phyloP scores from a whole-genome alignment of 1,140 invertebrate species.

The Lethocerus indicus region DNA sequence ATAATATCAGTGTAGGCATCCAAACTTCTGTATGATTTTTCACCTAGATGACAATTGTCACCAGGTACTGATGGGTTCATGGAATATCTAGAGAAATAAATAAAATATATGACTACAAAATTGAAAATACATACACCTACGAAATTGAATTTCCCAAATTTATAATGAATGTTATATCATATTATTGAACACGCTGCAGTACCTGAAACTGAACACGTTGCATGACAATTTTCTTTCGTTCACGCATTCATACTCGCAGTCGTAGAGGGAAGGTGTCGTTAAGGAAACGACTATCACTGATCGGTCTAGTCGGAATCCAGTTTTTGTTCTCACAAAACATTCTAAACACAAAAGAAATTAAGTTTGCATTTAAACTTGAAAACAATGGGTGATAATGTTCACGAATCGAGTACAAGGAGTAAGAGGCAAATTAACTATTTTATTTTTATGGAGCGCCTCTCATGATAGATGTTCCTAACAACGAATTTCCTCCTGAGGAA shows the following conservation, averaged over 20 bases:
- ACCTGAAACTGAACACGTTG: conserved; percentile 57
- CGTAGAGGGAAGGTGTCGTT: conserved; percentile 42
- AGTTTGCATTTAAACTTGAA: not conserved
- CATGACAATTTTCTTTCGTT: conserved; percentile 50
- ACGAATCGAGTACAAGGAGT: no score
- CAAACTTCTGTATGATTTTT: conserved; percentile 40
- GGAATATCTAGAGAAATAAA: conserved; percentile 24
- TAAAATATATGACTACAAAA: not conserved
- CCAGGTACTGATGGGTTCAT: conserved; percentile 20
- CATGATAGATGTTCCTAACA: no score
- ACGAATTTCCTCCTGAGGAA: no score
- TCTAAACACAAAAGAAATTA: conserved; percentile 25
- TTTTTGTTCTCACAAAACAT: conserved; percentile 51
- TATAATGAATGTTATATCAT: not conserved
- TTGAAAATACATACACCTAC: conserved; percentile 2
- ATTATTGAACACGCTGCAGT: no score
- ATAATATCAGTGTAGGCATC: conserved; percentile 54
- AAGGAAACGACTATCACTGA: conserved; percentile 42
- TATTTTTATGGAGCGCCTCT: no score
- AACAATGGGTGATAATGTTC: no score
- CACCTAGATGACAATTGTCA: conserved; percentile 61
- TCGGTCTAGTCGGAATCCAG: conserved; percentile 50
- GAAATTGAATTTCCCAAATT: not conserved
- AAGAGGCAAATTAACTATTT: no score
- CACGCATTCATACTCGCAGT: conserved; percentile 54